A percentile compares a stretch with the other conserved stretches of the same genome.
These are phyloP conservation scores for Phymastichus coffea DNA, from an alignment of 1,140 invertebrate species.

Conservation along the genomic window DNA sequence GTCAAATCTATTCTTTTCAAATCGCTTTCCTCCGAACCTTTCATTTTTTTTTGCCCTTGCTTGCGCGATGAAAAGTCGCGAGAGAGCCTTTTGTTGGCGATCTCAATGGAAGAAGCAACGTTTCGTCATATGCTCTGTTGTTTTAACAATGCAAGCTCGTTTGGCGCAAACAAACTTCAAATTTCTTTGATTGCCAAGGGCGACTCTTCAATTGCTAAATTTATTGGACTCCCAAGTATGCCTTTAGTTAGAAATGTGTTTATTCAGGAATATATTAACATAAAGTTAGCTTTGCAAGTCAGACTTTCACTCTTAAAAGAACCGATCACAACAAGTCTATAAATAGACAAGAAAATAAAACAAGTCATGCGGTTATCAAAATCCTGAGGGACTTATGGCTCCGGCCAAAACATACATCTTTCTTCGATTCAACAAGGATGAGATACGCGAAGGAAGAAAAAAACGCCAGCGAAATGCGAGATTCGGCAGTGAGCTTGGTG, in stretches of 20 bases:
- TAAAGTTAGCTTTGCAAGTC: too few species aligned
- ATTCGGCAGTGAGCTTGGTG: conserved; percentile 43
- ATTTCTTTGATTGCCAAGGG: too few species aligned
- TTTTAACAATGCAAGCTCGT: conserved; percentile 6
- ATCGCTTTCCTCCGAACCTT: conserved; percentile 15
- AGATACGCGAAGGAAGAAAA: neutral
- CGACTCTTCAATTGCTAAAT: too few species aligned
- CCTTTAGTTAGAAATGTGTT: too few species aligned
- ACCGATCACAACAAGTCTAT: neutral
- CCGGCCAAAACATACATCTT: neutral
- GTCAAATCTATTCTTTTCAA: conserved; percentile 44
- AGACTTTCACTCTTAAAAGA: neutral
- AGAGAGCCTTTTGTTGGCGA: conserved; percentile 16
- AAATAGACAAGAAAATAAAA: too few species aligned
- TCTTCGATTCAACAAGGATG: neutral
- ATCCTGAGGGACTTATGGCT: neutral
- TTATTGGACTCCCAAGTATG: too few species aligned
- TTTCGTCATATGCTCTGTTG: neutral
- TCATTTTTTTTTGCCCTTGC: conserved; percentile 20
- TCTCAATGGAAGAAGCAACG: neutral
- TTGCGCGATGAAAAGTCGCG: conserved; percentile 16
- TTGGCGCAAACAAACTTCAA: too few species aligned
- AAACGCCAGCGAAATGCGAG: conserved; percentile 30
- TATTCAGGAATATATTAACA: too few species aligned
- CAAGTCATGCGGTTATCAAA: neutral